Conservation (phyloP, 1,140 invertebrate species). For the Calephelis nemesis region DNA sequence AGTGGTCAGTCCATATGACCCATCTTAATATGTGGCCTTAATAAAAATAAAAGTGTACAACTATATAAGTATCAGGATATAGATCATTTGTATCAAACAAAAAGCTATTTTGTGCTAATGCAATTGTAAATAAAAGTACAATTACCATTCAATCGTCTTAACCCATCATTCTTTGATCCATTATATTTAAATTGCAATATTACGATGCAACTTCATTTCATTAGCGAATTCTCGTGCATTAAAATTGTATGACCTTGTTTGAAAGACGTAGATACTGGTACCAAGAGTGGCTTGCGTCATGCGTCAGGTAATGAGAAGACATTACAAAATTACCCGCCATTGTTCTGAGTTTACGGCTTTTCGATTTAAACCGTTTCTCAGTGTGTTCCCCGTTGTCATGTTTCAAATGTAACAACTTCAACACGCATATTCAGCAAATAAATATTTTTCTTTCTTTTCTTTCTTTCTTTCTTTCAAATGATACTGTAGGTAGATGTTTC, state of each 20-base stretch:
- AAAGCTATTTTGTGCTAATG: constrained; percentile 13
- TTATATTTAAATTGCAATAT: constrained; percentile 36
- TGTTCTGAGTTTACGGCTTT: constrained; percentile 61
- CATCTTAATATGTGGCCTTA: too few relatives aligned
- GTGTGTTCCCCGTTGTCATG: constrained; percentile 49
- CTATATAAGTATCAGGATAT: not conserved
- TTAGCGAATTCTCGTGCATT: constrained; percentile 44
- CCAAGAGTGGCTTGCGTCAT: constrained; percentile 62
- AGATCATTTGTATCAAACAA: not conserved
- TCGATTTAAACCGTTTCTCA: constrained; percentile 28
- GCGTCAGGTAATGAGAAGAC: constrained; percentile 69
- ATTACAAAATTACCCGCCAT: constrained; percentile 76
- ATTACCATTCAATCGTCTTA: constrained; percentile 24
- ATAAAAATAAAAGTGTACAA: too few relatives aligned
- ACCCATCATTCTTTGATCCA: constrained; percentile 21
- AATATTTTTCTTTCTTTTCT: too few relatives aligned
- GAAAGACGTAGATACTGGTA: constrained; percentile 41
- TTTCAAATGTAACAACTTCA: too few relatives aligned
- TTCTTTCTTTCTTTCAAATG: too few relatives aligned
- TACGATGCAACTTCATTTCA: constrained; percentile 32
- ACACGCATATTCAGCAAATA: too few relatives aligned
- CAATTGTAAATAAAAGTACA: not conserved
- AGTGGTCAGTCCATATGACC: too few relatives aligned
- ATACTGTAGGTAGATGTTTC: constrained; percentile 50
- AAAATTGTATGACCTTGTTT: constrained; percentile 49